Conservation (phyloP, 2,113 vertebrate species). For the Sminthopsis crassicaudata region DNA sequence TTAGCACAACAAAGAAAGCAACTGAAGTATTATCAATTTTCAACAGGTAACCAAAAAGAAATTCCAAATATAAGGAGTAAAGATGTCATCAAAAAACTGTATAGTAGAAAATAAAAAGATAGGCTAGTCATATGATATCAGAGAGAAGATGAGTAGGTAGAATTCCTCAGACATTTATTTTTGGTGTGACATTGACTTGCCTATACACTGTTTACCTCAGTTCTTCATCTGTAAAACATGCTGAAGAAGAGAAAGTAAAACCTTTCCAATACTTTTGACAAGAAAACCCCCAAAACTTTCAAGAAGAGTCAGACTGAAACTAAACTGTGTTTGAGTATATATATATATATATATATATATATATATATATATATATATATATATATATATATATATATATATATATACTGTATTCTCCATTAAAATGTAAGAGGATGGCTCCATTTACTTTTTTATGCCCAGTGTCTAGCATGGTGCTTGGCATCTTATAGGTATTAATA, state of each 20-base stretch:
- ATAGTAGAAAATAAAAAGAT: not conserved
- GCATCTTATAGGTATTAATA: not conserved
- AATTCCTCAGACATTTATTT: not conserved
- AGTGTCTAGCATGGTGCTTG: not conserved
- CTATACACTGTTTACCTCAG: not conserved
- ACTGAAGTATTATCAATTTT: not conserved
- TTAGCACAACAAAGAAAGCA: not conserved
- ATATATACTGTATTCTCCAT: not conserved
- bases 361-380: not conserved
- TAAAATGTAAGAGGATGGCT: not conserved
- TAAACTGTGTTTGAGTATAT: not conserved
- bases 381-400: not conserved
- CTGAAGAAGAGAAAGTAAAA: not conserved
- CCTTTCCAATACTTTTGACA: not conserved
- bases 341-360: not conserved
- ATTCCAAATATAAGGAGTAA: not conserved
- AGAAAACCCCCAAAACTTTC: not conserved
- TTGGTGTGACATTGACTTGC: not conserved
- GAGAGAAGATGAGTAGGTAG: not conserved
- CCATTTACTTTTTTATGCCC: not conserved
- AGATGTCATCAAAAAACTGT: not conserved
- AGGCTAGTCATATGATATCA: not conserved
- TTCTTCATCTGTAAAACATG: not conserved
- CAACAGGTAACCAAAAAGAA: not conserved
- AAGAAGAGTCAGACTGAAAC: not conserved